phyloP scores from a whole-genome alignment of 2,113 vertebrate species.

The Nyctibius bracteatus region DNA sequence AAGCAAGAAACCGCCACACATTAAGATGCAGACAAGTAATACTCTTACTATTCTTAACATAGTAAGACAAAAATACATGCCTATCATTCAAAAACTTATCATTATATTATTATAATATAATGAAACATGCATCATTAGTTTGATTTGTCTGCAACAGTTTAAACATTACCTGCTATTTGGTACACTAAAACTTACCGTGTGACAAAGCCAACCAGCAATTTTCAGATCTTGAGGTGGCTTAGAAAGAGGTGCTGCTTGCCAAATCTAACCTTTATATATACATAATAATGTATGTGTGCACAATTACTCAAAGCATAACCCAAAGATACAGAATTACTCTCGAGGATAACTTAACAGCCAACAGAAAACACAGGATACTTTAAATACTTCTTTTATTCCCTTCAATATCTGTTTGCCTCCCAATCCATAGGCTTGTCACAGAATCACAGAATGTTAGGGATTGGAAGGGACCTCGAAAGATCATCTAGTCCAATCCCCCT shows the following conservation, averaged over 20 bases:
- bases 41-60: background rate
- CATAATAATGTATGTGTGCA: fast-evolving
- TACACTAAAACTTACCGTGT: background rate
- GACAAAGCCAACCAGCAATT: background rate
- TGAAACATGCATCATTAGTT: background rate
- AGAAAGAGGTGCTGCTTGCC: background rate
- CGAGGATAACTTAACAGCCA: background rate
- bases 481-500: too few species aligned
- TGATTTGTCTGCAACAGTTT: background rate
- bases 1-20: background rate
- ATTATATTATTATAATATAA: too few species aligned
- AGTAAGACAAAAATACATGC: fast-evolving
- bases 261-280: background rate
- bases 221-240: background rate
- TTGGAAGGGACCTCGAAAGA: too few species aligned
- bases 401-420: background rate
- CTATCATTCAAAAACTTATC: background rate
- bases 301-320: background rate
- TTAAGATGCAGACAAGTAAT: background rate
- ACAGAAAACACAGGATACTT: background rate
- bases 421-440: fast-evolving
- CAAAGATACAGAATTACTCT: background rate
- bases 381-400: background rate
- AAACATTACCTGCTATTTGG: background rate
- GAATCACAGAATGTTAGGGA: too few species aligned